phyloP scores from a whole-genome alignment of 2,797 vertebrate species.

The Ptychobarbus kaznakovi region DNA sequence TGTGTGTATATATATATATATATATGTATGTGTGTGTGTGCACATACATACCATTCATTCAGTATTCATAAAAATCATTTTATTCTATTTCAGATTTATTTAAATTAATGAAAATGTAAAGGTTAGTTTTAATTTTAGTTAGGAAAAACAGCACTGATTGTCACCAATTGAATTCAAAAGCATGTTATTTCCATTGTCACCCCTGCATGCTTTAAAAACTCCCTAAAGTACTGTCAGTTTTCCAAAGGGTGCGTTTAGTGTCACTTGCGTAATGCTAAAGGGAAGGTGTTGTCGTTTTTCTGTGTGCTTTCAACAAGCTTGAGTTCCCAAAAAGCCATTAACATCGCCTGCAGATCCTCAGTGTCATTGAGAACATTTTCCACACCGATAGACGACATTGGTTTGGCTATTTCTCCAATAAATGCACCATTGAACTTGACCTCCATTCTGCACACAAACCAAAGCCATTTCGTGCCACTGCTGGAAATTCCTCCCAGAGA shows the following conservation, averaged over 20 bases:
- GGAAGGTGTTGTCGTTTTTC: not conserved
- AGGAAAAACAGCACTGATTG: not conserved
- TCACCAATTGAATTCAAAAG: not conserved
- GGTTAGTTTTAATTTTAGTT: not conserved
- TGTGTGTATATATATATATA: too few relatives aligned
- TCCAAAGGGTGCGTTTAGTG: not conserved
- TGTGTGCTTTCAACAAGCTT: not conserved
- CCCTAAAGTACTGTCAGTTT: not conserved
- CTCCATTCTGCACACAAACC: not conserved
- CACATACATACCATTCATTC: too few relatives aligned
- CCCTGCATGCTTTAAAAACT: not conserved
- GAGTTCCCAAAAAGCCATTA: constrained; percentile 8
- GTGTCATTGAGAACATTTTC: constrained; percentile 1
- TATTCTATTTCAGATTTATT: too few relatives aligned
- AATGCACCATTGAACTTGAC: not conserved
- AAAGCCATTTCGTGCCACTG: constrained; percentile 1
- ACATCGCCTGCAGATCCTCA: constrained; percentile 5
- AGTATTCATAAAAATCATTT: too few relatives aligned
- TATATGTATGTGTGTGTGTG: too few relatives aligned
- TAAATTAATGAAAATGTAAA: too few relatives aligned
- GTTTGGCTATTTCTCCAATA: constrained; percentile 13
- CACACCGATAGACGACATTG: not conserved
- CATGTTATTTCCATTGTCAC: not conserved
- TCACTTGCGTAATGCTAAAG: not conserved
- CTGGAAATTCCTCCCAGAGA: constrained; percentile 9